phyloP scores from a whole-genome alignment of 1,140 invertebrate genomes.

The Drosophila mayri region DNA sequence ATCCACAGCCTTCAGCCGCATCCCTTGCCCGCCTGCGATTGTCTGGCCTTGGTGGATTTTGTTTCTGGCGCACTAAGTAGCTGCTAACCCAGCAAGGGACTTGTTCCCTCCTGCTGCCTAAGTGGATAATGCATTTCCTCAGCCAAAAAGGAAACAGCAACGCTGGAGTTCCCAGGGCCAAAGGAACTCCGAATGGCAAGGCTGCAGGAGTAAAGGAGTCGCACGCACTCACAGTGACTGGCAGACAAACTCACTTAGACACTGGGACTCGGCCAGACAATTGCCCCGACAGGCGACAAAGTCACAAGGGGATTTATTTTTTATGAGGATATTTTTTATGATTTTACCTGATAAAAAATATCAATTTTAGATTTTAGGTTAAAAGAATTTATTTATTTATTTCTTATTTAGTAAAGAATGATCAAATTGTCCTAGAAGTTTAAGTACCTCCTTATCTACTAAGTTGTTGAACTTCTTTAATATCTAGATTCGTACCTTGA shows the following conservation, averaged over 20 bases:
- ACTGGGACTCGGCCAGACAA: conserved; percentile 40
- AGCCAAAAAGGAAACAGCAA: conserved; percentile 54
- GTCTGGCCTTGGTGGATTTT: conserved; percentile 48
- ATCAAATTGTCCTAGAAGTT: too few relatives aligned
- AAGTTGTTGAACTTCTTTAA: too few relatives aligned
- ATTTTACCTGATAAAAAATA: too few relatives aligned
- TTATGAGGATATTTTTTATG: too few relatives aligned
- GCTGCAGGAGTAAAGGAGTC: conserved; percentile 31
- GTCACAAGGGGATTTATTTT: not conserved
- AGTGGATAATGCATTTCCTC: conserved; percentile 82
- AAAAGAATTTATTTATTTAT: too few relatives aligned
- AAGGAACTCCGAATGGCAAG: conserved; percentile 8
- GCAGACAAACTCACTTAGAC: conserved; percentile 65
- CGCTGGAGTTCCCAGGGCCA: conserved; percentile 20
- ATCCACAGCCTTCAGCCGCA: conserved; percentile 5
- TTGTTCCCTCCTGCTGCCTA: conserved; percentile 65
- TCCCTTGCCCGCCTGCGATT: conserved; percentile 26
- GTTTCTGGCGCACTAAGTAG: conserved; percentile 66
- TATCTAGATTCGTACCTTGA: not conserved
- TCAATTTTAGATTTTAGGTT: not conserved
- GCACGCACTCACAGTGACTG: conserved; percentile 50
- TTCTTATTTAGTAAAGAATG: too few relatives aligned
- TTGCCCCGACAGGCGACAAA: conserved; percentile 58
- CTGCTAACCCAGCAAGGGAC: conserved; percentile 61
- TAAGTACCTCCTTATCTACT: too few relatives aligned